A percentile compares a stretch with the other conserved stretches of the same genome.
phyloP scores from a whole-genome alignment of 2,113 vertebrate genomes.

The Rhynchomys soricoides region DNA sequence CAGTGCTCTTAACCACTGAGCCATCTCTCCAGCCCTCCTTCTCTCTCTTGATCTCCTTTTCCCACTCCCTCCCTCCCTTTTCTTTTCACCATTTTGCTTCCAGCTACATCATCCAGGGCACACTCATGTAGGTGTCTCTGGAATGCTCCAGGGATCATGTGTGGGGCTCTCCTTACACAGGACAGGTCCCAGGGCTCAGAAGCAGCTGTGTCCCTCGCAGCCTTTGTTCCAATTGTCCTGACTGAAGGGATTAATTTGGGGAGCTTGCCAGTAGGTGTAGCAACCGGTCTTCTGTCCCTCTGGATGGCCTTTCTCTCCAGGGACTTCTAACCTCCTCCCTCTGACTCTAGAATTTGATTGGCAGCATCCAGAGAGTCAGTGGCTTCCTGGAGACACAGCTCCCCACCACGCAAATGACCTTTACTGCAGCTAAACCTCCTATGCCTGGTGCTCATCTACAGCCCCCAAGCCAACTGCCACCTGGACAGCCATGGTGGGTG shows the following conservation, averaged over 20 bases:
- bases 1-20: too few species aligned
- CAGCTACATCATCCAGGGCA: background rate
- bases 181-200: constrained; percentile 81
- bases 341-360: constrained; percentile 78
- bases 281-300: too few species aligned
- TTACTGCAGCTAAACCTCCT: constrained; percentile 84
- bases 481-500: background rate
- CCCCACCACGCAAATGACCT: constrained; percentile 80
- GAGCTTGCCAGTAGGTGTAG: background rate
- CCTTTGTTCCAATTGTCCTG: constrained; percentile 86
- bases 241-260: constrained; percentile 82
- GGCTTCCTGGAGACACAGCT: constrained; percentile 82
- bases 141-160: background rate
- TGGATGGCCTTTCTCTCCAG: background rate
- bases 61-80: background rate
- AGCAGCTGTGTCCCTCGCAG: constrained; percentile 84
- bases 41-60: too few species aligned
- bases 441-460: constrained; percentile 85
- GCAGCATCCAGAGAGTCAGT: constrained; percentile 78
- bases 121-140: background rate
- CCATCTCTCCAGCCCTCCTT: too few species aligned
- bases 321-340: background rate
- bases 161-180: constrained; percentile 63
- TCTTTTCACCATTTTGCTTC: background rate
- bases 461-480: background rate